phyloP scores from a whole-genome alignment of 2,888 invertebrate species.

The Bugula neritina region DNA sequence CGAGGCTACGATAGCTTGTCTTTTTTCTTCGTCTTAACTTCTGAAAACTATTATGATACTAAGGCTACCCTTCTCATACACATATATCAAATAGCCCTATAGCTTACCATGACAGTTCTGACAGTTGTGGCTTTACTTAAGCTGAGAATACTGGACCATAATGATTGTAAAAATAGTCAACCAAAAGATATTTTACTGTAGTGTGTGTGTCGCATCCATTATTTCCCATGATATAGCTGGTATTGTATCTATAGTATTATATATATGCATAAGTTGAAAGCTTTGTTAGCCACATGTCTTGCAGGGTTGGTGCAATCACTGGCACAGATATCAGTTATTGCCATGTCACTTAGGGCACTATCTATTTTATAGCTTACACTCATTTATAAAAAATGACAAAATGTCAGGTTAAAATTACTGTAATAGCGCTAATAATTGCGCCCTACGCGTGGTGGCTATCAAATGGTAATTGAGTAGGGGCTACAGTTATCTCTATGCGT shows the following conservation, averaged over 20 bases:
- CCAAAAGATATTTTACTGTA: conserved; percentile 62
- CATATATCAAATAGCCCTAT: conserved; percentile 78
- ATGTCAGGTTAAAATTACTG: too few relatives aligned
- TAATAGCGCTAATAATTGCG: too few relatives aligned
- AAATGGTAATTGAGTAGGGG: too few relatives aligned
- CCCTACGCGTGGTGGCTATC: too few relatives aligned
- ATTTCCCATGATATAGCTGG: conserved; percentile 88
- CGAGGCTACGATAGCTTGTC: conserved; percentile 59
- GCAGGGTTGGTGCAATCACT: conserved; percentile 83
- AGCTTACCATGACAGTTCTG: conserved; percentile 77
- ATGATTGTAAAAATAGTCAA: conserved; percentile 31
- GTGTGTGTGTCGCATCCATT: conserved; percentile 84
- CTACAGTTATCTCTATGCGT: too few relatives aligned
- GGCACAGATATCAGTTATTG: conserved; percentile 85
- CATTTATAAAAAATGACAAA: too few relatives aligned
- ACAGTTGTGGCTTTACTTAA: conserved; percentile 76
- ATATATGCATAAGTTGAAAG: conserved; percentile 71
- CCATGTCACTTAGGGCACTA: conserved; percentile 89
- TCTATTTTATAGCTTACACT: too few relatives aligned
- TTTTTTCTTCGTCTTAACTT: conserved; percentile 75
- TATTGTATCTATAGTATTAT: conserved; percentile 88
- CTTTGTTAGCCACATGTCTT: conserved; percentile 78
- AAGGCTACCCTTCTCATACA: conserved; percentile 84
- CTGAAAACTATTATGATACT: conserved; percentile 62
- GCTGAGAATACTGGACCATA: conserved; percentile 60